A percentile compares a stretch with the other conserved stretches of the same genome.
Evolutionary conservation across 1,140 invertebrate species (phyloP).

Genomic region (Anoplophora glabripennis): DNA sequence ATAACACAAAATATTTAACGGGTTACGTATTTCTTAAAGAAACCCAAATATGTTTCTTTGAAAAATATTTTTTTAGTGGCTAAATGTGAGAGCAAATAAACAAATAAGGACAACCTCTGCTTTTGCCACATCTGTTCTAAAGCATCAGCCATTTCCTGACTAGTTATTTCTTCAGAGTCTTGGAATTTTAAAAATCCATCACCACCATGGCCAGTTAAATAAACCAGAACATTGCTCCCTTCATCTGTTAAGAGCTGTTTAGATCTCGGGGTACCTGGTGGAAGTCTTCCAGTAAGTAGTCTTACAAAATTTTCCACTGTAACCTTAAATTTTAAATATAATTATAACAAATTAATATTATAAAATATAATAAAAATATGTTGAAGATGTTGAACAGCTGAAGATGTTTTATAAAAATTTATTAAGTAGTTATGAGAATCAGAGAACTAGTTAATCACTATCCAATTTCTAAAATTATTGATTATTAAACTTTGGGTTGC

Average conservation of each 20-base stretch:
- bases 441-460: too few species aligned
- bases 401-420: conserved; percentile 6
- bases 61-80: too few species aligned
- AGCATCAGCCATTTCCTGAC: conserved; percentile 96
- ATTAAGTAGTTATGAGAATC: too few species aligned
- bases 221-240: conserved; percentile 95
- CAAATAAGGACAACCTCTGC: too few species aligned
- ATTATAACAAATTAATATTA: too few species aligned
- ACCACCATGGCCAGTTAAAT: conserved; percentile 96
- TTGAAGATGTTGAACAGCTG: conserved; percentile 10
- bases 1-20: too few species aligned
- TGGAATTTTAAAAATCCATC: conserved; percentile 99
- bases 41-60: too few species aligned
- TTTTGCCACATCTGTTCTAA: conserved; percentile 99
- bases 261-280: conserved; percentile 87
- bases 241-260: conserved; percentile 96
- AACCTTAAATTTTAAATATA: conserved; percentile 56
- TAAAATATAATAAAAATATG: conserved; percentile 1
- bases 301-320: conserved; percentile 99
- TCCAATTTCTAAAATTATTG: too few species aligned
- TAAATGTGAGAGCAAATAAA: too few species aligned
- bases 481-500: too few species aligned
- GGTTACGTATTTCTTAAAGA: too few species aligned
- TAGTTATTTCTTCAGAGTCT: conserved; percentile 99
- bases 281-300: conserved; percentile 86